Base-by-base conservation (phyloP, 2,113 vertebrate genomes). In the Cyprinus carpio region DNA sequence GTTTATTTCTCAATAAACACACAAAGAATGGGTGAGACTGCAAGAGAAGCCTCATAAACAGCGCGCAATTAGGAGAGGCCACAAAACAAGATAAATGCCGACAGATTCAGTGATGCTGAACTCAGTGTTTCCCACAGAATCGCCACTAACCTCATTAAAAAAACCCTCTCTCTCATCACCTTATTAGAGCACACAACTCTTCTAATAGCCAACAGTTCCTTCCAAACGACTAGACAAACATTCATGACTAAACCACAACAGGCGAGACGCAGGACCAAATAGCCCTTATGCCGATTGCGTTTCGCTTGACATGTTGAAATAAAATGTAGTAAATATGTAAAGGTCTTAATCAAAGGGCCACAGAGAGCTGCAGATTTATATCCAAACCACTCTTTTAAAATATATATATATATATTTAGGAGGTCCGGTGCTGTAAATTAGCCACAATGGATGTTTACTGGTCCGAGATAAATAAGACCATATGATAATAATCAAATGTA, bases 251-350 rank as follows among this genome's bases (percentile, higher is more conserved):
- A 78, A 90, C 75, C 75, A 80, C 88, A 90, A 87, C 74, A 34
- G 84, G 80, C 51, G 75, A 34, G 64, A 37, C 85, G 79, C 81
- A 69, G 81, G 86, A 88, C 85, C 89, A 80, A 88, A 71, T 88
- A 90, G 91, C 92, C 92, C 92, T 95, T 94, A 95, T 86, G 85
- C 90, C 92, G 91, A 94, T 94, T 91, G 93, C 67, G 80, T 92
- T 91, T 90, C 92, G 93, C 93, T 93, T 92, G 89, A 94, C 89
- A 93, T 93, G 92, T 89, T 93, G 56, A 75, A 85, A 92, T 91
- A 92, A 88, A 87, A 83, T 89, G 86, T 67, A 23, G 84, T 87
- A 85, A 89, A 90, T 88, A 49, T 31, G 58, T 87, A 86, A 75
- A 86, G 62, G 72, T 90, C 87, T 89, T 87, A 89, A 90, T 91